Conservation (phyloP, 1,140 invertebrate species). For the Archegozetes longisetosus region DNA sequence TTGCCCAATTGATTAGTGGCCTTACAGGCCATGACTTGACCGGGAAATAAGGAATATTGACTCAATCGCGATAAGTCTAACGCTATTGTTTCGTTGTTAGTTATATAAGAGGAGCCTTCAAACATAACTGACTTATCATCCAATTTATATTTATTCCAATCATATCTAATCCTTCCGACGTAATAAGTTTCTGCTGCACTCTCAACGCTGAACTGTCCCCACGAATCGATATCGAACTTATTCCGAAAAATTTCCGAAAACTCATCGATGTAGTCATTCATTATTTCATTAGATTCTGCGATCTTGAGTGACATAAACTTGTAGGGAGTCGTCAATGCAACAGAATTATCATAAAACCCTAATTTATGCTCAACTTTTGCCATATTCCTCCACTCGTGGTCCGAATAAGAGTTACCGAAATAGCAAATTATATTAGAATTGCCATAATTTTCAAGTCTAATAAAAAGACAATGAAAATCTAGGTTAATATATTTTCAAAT, state of each 20-base stretch:
- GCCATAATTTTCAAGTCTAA: not conserved
- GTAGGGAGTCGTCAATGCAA: not conserved
- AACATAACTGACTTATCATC: not conserved
- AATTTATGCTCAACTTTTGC: not conserved
- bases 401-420: not conserved
- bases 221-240: not conserved
- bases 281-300: constrained; percentile 1
- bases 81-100: not conserved
- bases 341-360: not conserved
- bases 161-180: constrained; percentile 4
- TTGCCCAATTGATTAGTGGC: constrained; percentile 3
- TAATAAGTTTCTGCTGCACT: constrained; percentile 7
- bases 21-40: not conserved
- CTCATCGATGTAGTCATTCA: constrained; percentile 7
- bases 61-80: not conserved
- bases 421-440: not conserved
- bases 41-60: not conserved
- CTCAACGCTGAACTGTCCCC: not conserved
- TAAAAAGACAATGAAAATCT: not conserved
- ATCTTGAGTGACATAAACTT: constrained; percentile 9
- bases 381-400: not conserved
- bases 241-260: not conserved
- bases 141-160: not conserved
- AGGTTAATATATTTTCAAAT: not conserved
- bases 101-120: not conserved